phyloP scores from a whole-genome alignment of 2,113 vertebrate genomes.

The Oryzias woworae region DNA sequence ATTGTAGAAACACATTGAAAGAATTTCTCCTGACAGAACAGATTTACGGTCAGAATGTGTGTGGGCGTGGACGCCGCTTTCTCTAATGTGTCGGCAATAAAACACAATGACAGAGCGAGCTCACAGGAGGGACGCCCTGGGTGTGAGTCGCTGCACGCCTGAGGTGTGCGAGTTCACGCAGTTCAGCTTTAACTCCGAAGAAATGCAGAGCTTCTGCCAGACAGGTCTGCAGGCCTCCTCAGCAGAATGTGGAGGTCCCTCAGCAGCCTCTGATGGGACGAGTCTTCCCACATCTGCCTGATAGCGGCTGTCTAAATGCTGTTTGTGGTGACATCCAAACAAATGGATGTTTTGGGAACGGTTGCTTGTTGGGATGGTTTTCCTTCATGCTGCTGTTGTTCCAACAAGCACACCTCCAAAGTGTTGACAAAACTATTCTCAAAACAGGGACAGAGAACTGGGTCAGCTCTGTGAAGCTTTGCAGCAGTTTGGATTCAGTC shows the following conservation, averaged over 20 bases:
- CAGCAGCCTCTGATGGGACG: background rate
- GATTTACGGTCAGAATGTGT: conserved; percentile 20
- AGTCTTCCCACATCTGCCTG: background rate
- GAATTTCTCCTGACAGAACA: conserved; percentile 22
- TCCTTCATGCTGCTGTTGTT: background rate
- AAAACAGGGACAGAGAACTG: background rate
- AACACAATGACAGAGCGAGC: conserved; percentile 7
- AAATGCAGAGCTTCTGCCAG: background rate
- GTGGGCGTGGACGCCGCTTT: conserved; percentile 14
- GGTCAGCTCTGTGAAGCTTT: background rate
- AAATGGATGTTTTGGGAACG: background rate
- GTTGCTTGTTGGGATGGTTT: background rate
- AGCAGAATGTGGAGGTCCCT: conserved; percentile 14
- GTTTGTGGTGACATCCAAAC: background rate
- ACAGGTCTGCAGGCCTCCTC: conserved; percentile 7
- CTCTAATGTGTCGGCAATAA: conserved; percentile 24
- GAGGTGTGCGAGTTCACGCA: conserved; percentile 13
- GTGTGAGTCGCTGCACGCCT: conserved; percentile 10
- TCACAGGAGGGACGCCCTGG: background rate
- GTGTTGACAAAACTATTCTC: background rate
- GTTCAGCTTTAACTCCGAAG: background rate
- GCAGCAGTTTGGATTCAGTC: too few relatives aligned
- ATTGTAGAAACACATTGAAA: conserved; percentile 10
- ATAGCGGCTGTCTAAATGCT: background rate
- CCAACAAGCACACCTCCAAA: background rate